Evolutionary conservation across 2,888 invertebrate genomes (phyloP), one percentile per base, ranked within the genome.

Genomic region (Tetragonisca angustula): DNA sequence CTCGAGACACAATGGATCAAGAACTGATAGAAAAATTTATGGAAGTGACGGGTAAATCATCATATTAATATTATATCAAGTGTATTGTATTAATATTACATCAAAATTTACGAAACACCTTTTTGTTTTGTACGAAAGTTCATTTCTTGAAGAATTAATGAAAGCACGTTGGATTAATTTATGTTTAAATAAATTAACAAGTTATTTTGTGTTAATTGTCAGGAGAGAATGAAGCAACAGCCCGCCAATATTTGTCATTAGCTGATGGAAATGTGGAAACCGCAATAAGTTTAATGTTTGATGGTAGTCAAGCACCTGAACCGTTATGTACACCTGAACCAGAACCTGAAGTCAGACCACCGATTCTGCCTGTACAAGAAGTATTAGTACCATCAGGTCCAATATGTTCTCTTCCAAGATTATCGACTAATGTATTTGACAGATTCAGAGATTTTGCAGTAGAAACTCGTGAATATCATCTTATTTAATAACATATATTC

Each of bases 391-490:
- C 94, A 19, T 81, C 92, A 0, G 94, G 94, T 56, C 91, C 92
- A 64, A 85, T 92, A 68, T 94, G 92, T 82, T 91, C 92, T 56
- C 91, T 92, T 81, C 92, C 94, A 52, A 90, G 92, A 85, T 84
- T 92, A 61, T 91, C 94, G 4, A 93, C 91, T 83, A 93, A 91
- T 86, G 93, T 93, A 56, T 94, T 94, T 73, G 94, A 94, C 78
- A 92, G 92, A 91, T 94, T 94, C 79, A 90, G 94, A 74, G 94
- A 94, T 83, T 94, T 94, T 87, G 93, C 93, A 1, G 93, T 94
- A n/a, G 94, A 94, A 88, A 94, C 94, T 27, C 91, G 94, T 94
- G 79, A 90, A 91, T 88, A 84, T 74, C 24, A 32, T 61, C 36
- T 15, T 36, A 62, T 65, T 70, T 11, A 27, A 52, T 52, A 67